Evolutionary conservation across 1,140 invertebrate species (phyloP), one percentile per base, ranked within the genome.

Genomic region (Drosophila sechellia): DNA sequence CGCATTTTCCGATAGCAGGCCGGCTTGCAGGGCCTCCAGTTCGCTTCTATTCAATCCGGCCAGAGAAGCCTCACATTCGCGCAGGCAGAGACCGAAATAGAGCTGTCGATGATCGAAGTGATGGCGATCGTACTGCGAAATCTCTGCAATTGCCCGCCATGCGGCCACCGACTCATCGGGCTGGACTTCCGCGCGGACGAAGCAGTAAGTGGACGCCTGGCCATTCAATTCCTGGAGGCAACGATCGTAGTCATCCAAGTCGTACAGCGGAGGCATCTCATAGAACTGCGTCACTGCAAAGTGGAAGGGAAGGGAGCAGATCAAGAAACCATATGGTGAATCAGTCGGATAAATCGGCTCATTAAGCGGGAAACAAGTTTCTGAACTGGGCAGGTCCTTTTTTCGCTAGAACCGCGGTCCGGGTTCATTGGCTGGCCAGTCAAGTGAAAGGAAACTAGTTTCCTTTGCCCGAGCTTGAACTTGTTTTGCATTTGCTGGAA

Each of bases 81-180:
- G 92, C 4, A 94, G 69, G 76, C 94, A 94, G 0, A 94, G 80
- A 4, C 92, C 94, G 81, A 93, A 92, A 46, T 94, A 93, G 54
- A 94, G 84, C 65, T 93, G 92, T 50, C 93, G 93, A 81, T 94
- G 93, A 55, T 94, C 93, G 35, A 93, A 94, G 66, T 94, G 93
- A 77, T 94, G 94, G 6, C 92, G 78, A 60, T 86, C 90, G 69
- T 93, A 74, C 22, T 81, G 92, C 43, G 93, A 93, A 56, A 93
- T 94, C 69, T 92, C 80, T 12, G 52, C 60, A 78, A 94, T 93
- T 54, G 92, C 92, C 4, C 79, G 55, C 93, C 93, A 93, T 5
- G 93, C 90, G 5, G 90, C 61, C 59, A 55, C 90, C 68, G 55
- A 79, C 46, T 6, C 57, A 70, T 69, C 59, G 61, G 70, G 92